Evolutionary conservation across 1,140 invertebrate species (phyloP), one percentile per base, ranked within the genome.

Genomic region (Anthonomus grandis): DNA sequence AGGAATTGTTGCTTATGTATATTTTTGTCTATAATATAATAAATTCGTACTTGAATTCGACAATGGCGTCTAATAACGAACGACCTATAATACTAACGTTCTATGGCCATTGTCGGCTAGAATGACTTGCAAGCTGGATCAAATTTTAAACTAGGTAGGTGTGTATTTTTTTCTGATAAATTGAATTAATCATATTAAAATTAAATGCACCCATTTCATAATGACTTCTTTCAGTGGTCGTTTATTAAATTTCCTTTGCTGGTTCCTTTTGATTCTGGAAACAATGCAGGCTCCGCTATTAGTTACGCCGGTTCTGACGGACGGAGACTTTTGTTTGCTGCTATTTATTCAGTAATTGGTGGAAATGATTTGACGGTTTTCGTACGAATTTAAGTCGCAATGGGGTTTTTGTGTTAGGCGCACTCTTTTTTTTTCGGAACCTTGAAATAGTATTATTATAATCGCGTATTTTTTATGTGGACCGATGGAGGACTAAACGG

Each of bases 171-270:
- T 39, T 24, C 39, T 19, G 27, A 24, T 50, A 38, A 50, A 50
- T 38, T 39, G 18, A 38, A 50, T 50, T 22, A 50, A 50, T 50
- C 34, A 39, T 50, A 50, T 50, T 19, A 39, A 50, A 39, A 50
- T 39, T 50, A 50, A 50, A 50, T 50, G 48, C 48, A 50, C 48
- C 48, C 48, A 50, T 50, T 50, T 50, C 48, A 17, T 39, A 50
- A 50, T 50, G 44, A 27, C 5, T 17, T 37, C 18, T 50, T 50
- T 50, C 15, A 50, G 38, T 13, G 25, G 15, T n/a, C 13, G 19
- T 50, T 50, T 39, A 50, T 39, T 50, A 39, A 50, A 50, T 50
- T 50, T 39, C 17, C 21, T 39, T 50, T 50, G 48, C 41, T 50
- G 17, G n/a, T 10, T 4, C 36, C 21, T 34, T 48, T 36, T 19